phyloP scores from a whole-genome alignment of 2,113 vertebrate species.

The Elephas maximus region DNA sequence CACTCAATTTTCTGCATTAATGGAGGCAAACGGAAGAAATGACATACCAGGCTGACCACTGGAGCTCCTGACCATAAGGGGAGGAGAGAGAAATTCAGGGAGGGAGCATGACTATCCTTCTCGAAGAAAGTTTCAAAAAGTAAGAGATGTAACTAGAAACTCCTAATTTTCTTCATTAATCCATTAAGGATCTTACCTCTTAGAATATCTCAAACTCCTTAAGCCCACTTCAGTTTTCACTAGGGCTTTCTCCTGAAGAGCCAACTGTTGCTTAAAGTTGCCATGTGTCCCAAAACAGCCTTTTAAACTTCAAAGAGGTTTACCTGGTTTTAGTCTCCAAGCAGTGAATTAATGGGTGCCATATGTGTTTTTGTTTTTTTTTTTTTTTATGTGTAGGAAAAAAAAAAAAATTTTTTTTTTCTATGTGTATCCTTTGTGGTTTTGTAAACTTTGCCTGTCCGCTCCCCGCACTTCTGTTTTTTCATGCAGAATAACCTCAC shows the following conservation, averaged over 20 bases:
- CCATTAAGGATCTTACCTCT: not conserved
- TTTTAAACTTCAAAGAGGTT: constrained; percentile 12
- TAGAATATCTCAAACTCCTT: not conserved
- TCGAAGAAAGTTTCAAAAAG: not conserved
- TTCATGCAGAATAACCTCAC: not conserved
- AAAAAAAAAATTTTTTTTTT: no score
- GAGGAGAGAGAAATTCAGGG: not conserved
- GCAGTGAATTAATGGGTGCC: not conserved
- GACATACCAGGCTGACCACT: rapidly evolving
- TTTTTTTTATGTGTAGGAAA: no score
- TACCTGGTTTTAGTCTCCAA: constrained; percentile 12
- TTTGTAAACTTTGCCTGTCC: not conserved
- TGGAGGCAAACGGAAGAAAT: not conserved
- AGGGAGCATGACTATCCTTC: not conserved
- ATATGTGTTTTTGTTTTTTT: no score
- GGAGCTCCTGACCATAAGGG: not conserved
- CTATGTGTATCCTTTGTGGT: not conserved
- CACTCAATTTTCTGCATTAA: constrained; percentile 5
- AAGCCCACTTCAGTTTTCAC: not conserved
- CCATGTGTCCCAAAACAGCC: not conserved
- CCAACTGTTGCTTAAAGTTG: constrained; percentile 30
- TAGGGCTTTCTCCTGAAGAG: not conserved
- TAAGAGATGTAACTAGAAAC: not conserved
- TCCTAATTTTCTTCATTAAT: not conserved
- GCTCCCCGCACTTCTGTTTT: constrained; percentile 22